Conservation (phyloP, 2,888 invertebrate genomes). For the Deilephila elpenor region DNA sequence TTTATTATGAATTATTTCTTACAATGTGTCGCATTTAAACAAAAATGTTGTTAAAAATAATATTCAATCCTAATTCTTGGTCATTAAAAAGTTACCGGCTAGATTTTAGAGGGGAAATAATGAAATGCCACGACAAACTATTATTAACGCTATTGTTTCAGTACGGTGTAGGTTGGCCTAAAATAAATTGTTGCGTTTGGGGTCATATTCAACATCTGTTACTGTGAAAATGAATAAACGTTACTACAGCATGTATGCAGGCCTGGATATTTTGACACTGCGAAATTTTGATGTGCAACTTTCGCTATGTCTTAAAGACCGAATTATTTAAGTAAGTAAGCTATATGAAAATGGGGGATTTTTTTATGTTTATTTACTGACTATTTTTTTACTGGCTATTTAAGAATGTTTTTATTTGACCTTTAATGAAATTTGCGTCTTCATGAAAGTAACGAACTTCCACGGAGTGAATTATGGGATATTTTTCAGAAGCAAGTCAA, state of each 20-base stretch:
- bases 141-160: background rate
- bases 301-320: background rate
- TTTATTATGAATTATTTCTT: background rate
- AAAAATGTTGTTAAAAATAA: background rate
- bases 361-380: too few relatives aligned
- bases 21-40: background rate
- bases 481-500: too few relatives aligned
- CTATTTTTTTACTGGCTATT: too few relatives aligned
- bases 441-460: too few relatives aligned
- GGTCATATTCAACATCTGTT: conserved; percentile 1
- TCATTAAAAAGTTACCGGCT: background rate
- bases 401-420: too few relatives aligned
- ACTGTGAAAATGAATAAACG: conserved; percentile 6
- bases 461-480: too few relatives aligned
- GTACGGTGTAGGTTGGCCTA: background rate
- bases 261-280: background rate
- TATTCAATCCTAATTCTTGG: background rate
- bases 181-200: conserved; percentile 6
- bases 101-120: background rate
- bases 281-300: background rate
- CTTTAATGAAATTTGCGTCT: too few relatives aligned
- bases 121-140: background rate
- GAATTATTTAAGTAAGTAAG: too few relatives aligned
- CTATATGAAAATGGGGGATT: too few relatives aligned
- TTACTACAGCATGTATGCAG: background rate